Percentiles rank a stretch among this genome's conserved stretches.
Evolutionary conservation across 2,113 vertebrate genomes (phyloP).

Genomic region (Miniopterus natalensis): DNA sequence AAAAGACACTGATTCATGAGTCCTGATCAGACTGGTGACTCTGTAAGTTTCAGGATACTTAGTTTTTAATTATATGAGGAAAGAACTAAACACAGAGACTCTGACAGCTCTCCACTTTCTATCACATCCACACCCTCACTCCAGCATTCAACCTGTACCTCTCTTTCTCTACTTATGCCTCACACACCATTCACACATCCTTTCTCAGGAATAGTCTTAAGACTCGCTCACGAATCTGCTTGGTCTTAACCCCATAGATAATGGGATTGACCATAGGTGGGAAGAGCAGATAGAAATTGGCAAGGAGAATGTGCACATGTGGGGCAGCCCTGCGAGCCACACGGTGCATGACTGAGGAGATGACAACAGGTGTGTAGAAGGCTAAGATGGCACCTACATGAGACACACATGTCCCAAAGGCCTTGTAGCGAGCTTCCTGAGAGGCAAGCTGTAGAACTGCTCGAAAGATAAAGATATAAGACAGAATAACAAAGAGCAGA

Average conservation of each 20-base stretch:
- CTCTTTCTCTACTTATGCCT: not conserved
- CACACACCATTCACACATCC: not conserved
- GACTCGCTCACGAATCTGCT: slow-evolving; percentile 71
- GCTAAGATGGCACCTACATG: slow-evolving; percentile 77
- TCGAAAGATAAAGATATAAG: slow-evolving; percentile 74
- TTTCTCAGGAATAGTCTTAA: slow-evolving; percentile 66
- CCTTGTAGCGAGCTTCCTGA: slow-evolving; percentile 71
- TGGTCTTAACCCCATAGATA: slow-evolving; percentile 81
- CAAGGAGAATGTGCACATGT: slow-evolving; percentile 73
- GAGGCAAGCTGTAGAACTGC: slow-evolving; percentile 73
- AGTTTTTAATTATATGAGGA: not conserved
- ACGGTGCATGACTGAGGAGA: slow-evolving; percentile 80
- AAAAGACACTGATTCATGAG: not conserved
- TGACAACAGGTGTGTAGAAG: slow-evolving; percentile 70
- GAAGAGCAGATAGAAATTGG: slow-evolving; percentile 80
- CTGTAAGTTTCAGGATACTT: not conserved
- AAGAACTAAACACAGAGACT: not conserved
- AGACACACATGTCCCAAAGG: slow-evolving; percentile 80
- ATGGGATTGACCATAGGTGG: slow-evolving; percentile 82
- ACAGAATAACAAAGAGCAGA: slow-evolving; percentile 74
- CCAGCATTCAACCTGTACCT: not conserved
- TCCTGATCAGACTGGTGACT: not conserved
- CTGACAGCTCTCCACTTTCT: not conserved
- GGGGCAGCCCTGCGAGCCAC: slow-evolving; percentile 42
- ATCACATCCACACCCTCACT: not conserved